Evolutionary conservation across 2,113 vertebrate genomes (phyloP), one percentile per base, ranked within the genome.

Genomic region (Suricata suricatta): DNA sequence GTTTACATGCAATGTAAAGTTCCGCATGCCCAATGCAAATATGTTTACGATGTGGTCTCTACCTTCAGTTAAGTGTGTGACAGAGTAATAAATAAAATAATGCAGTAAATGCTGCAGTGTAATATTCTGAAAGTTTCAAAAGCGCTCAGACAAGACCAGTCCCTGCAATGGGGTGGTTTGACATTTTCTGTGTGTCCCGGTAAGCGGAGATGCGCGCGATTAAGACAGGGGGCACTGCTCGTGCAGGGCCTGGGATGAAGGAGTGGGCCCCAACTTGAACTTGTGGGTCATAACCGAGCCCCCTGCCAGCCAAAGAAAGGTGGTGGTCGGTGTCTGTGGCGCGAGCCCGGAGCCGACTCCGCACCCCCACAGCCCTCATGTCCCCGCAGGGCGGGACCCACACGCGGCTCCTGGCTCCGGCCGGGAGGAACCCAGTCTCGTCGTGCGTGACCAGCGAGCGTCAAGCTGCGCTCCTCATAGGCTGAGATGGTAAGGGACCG

Each of bases 401-500:
- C 1, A 0, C 9, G 14, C 21, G 0, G 15, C 7, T 4, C 7
- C 10, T 1, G 0, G 6, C 82, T 44, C 1, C 0, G 0, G 77
- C 41, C 5, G 3, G n/a, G 3, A 0, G 31, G 14, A 47, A 5
- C 4, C 12, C 15, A 10, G 0, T 23, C 47, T 7, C 63, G 0
- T 17, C 27, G 17, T 2, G 25, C 5, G 29, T 41, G 57, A 77
- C 14, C 0, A 1, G 11, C 50, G 12, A 38, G 82, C 1, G 7
- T 21, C 47, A 68, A 16, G 12, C n/a, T 7, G n/a, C 15, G 71
- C 23, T 72, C 10, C 35, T 11, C 76, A 88, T 95, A 80, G 93
- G 90, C 54, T 64, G 57, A 86, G 83, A 35, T 0, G 29, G 17
- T 41, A 64, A 27, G 23, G 35, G 11, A 25, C 60, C 12, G 29